Percentiles rank a stretch among this genome's conserved stretches.
phyloP scores from a whole-genome alignment of 2,113 vertebrate species.

The Empidonax traillii region DNA sequence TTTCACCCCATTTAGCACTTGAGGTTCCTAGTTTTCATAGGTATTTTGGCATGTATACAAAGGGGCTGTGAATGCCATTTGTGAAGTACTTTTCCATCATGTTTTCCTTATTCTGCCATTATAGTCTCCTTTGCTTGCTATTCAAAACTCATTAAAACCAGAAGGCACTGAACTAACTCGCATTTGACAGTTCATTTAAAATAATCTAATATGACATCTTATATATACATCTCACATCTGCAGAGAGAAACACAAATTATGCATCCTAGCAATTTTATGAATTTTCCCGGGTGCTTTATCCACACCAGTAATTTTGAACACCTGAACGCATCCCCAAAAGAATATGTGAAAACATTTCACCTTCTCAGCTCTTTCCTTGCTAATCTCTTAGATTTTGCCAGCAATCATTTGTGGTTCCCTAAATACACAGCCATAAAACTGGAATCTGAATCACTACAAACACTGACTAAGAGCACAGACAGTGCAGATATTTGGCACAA shows the following conservation, averaged over 20 bases:
- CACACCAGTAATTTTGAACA: not conserved
- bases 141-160: not conserved
- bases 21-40: not conserved
- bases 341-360: not conserved
- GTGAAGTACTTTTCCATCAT: not conserved
- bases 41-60: not conserved
- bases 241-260: not conserved
- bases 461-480: not conserved
- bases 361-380: not conserved
- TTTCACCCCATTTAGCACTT: not conserved
- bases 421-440: not conserved
- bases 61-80: not conserved
- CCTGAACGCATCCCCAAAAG: not conserved
- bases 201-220: not conserved
- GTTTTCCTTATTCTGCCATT: not conserved
- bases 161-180: not conserved
- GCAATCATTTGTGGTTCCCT: not conserved
- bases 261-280: not conserved
- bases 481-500: not conserved
- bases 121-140: not conserved
- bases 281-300: not conserved
- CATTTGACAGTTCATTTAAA: not conserved
- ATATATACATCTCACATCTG: not conserved
- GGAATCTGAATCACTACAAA: not conserved
- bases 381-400: not conserved